Evolutionary conservation across 2,888 invertebrate genomes (phyloP), one percentile per base, ranked within the genome.

Genomic region (Drosophila mimica): DNA sequence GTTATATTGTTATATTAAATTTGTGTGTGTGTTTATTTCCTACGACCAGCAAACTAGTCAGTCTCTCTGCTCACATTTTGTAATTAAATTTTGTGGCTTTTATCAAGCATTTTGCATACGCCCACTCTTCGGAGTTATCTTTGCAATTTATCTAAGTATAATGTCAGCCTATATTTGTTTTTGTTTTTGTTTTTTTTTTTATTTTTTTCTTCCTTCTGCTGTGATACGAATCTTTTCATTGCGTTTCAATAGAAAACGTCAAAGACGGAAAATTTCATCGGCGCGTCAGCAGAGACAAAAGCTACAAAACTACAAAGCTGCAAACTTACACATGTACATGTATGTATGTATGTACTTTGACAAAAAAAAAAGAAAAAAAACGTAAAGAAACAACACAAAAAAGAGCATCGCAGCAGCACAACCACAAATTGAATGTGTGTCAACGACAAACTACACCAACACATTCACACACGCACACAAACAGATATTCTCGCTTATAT

Each of bases 401-500:
- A 76, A 31, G 57, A 75, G 70, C 69, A 69, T 43, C 79, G 43
- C 79, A 74, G 54, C 63, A 56, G 25, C 46, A 48, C 70, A 61
- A 54, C 81, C 49, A 83, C 76, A 74, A 80, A 74, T 74, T 79
- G 79, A 89, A 89, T 89, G 91, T 89, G 90, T 91, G 89, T 89
- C 91, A 91, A 86, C 91, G 81, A 81, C 88, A 89, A 86, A 74
- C 90, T 79, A 83, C 78, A 76, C 66, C 40, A 69, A 78, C 72
- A 82, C 61, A 73, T 58, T 57, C 56, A 66, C 56, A 70, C 59
- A 54, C 17, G 17, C 9, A 11, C 30, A 17, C n/a, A 6, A 28
- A 30, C 31, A 54, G 34, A 64, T 31, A 57, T 70, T 61, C 74
- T 68, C 70, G 75, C 59, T 62, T 79, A 77, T 76, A 33, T 80